These are phyloP conservation scores for Odobenus rosmarus DNA, from an alignment of 2,113 vertebrate genomes.

Conservation along the genomic window DNA sequence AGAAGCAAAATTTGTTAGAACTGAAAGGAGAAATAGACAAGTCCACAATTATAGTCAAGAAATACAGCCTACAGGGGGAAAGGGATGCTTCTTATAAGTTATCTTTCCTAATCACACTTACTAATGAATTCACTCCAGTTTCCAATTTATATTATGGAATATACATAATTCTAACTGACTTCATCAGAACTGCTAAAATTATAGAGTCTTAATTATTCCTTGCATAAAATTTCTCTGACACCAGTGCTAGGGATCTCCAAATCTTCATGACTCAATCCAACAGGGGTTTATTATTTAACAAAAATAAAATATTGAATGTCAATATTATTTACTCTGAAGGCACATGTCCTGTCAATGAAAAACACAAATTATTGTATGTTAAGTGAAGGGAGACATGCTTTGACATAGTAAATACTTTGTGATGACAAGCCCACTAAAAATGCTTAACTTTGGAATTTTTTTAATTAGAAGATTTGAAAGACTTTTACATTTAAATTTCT, in stretches of 20 bases:
- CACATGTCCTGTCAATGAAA: neutral
- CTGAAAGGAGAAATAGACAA: neutral
- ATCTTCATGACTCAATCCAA: neutral
- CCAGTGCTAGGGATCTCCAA: neutral
- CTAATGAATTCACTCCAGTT: neutral
- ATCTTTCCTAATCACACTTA: neutral
- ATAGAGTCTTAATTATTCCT: neutral
- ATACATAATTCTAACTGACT: neutral
- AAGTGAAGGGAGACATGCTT: neutral
- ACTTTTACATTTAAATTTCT: neutral
- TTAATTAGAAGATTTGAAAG: neutral
- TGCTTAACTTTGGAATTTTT: neutral
- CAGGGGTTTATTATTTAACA: neutral
- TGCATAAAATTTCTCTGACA: slow-evolving; percentile 12
- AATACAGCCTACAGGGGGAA: neutral
- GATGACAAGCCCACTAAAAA: neutral
- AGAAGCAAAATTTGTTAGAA: neutral
- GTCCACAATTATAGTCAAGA: neutral
- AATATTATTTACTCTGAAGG: neutral
- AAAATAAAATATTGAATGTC: neutral
- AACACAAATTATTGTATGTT: neutral
- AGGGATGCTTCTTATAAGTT: neutral
- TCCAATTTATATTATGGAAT: neutral
- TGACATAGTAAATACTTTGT: neutral
- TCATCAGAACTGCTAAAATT: neutral